These are phyloP conservation scores for Microctenopoma steveboyesi DNA, from an alignment of 2,797 vertebrate species.

Conservation along the genomic window DNA sequence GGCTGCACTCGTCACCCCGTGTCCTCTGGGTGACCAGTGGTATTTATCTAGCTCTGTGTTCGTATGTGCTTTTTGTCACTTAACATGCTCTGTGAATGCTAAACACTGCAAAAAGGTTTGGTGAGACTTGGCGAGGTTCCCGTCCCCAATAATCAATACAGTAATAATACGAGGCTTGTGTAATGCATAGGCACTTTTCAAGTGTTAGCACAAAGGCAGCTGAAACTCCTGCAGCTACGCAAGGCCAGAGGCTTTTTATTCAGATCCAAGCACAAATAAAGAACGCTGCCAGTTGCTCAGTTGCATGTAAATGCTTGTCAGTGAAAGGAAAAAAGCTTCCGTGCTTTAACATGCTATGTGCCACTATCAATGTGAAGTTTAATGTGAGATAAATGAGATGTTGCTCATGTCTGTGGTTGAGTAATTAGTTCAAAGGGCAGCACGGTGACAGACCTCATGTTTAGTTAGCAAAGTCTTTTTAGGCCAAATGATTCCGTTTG, in stretches of 20 bases:
- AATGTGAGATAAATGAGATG: background rate
- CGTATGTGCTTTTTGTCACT: background rate
- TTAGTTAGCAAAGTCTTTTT: background rate
- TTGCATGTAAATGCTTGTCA: slow-evolving; percentile 34
- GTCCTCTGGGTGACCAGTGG: slow-evolving; percentile 24
- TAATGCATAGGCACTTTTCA: slow-evolving; percentile 3
- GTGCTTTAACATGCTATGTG: background rate
- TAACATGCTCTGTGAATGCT: slow-evolving; percentile 2
- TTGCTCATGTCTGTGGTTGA: background rate
- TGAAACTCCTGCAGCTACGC: background rate
- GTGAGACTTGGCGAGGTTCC: background rate
- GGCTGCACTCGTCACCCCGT: slow-evolving; percentile 7
- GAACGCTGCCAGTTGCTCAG: slow-evolving; percentile 31
- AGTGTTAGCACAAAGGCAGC: slow-evolving; percentile 19
- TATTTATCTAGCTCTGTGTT: background rate
- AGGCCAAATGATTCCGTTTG: background rate
- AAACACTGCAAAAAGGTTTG: slow-evolving; percentile 2
- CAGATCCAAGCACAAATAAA: slow-evolving; percentile 16
- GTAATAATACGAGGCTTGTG: background rate
- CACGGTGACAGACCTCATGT: background rate
- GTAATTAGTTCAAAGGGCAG: background rate
- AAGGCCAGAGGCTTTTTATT: slow-evolving; percentile 9
- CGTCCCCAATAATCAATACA: slow-evolving; percentile 4
- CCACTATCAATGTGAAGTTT: background rate
- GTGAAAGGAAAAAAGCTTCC: slow-evolving; percentile 15